phyloP scores from a whole-genome alignment of 2,113 vertebrate species.

The Scomber scombrus region DNA sequence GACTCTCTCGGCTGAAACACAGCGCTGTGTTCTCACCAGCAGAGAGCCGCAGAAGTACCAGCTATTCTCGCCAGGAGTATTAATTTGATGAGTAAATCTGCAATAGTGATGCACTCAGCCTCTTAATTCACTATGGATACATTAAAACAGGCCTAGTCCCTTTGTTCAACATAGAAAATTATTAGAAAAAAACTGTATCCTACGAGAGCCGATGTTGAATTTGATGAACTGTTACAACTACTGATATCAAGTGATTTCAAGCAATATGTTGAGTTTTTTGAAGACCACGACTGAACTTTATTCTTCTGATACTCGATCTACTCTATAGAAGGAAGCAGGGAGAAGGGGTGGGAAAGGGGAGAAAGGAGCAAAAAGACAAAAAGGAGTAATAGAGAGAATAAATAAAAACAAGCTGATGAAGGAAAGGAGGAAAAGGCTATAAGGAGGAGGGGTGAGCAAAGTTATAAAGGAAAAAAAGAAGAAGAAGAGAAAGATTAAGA shows the following conservation, averaged over 20 bases:
- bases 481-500: conserved; percentile 49
- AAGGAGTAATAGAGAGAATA: conserved; percentile 26
- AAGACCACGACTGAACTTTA: conserved; percentile 66
- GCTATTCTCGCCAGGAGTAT: conserved; percentile 51
- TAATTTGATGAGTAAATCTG: conserved; percentile 62
- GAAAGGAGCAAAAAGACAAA: too few species aligned
- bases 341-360: neutral
- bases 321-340: conserved; percentile 49
- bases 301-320: conserved; percentile 67
- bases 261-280: conserved; percentile 57
- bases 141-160: conserved; percentile 47
- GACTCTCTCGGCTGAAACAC: conserved; percentile 53
- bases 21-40: conserved; percentile 47
- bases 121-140: conserved; percentile 55
- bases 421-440: conserved; percentile 27
- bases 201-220: conserved; percentile 42
- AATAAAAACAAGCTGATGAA: conserved; percentile 34
- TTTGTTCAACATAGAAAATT: conserved; percentile 58
- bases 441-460: conserved; percentile 26
- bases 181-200: conserved; percentile 53
- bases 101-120: conserved; percentile 45
- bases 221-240: conserved; percentile 51
- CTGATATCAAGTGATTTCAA: conserved; percentile 63
- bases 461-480: neutral
- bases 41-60: conserved; percentile 40